These are phyloP conservation scores for Lordiphosa fenestrarum DNA, from an alignment of 2,888 invertebrate species.

Conservation along the genomic window DNA sequence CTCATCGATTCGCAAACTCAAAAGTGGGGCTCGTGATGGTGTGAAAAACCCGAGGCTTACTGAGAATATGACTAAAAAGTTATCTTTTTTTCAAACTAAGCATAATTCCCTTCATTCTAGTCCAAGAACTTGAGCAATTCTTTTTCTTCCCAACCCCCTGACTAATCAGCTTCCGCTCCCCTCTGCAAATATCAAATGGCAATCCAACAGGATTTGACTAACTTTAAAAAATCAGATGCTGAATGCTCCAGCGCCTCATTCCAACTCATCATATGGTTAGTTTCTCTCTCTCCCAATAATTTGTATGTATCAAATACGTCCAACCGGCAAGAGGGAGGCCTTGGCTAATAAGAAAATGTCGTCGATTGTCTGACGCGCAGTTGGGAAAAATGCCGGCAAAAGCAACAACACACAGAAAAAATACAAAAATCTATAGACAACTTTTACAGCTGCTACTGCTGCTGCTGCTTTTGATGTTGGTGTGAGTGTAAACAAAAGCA, in stretches of 20 bases:
- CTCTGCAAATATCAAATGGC: slow-evolving; percentile 12
- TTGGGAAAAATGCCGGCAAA: slow-evolving; percentile 62
- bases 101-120: too few relatives aligned
- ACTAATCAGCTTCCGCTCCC: slow-evolving; percentile 9
- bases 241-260: slow-evolving; percentile 11
- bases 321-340: slow-evolving; percentile 31
- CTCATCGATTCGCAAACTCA: too few relatives aligned
- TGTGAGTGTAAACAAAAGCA: slow-evolving; percentile 66
- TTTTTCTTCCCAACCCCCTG: background rate
- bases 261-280: slow-evolving; percentile 31
- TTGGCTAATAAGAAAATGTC: slow-evolving; percentile 61
- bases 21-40: too few relatives aligned
- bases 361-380: slow-evolving; percentile 42
- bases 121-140: too few relatives aligned
- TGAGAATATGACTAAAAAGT: too few relatives aligned
- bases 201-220: background rate
- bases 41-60: too few relatives aligned
- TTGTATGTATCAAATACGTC: background rate
- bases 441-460: slow-evolving; percentile 40
- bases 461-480: slow-evolving; percentile 18
- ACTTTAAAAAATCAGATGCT: slow-evolving; percentile 3
- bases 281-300: background rate
- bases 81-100: too few relatives aligned
- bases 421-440: slow-evolving; percentile 3
- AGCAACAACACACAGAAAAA: slow-evolving; percentile 23